Evolutionary conservation across 2,888 invertebrate genomes (phyloP), one percentile per base, ranked within the genome.

Genomic region (Tinea trinotella): DNA sequence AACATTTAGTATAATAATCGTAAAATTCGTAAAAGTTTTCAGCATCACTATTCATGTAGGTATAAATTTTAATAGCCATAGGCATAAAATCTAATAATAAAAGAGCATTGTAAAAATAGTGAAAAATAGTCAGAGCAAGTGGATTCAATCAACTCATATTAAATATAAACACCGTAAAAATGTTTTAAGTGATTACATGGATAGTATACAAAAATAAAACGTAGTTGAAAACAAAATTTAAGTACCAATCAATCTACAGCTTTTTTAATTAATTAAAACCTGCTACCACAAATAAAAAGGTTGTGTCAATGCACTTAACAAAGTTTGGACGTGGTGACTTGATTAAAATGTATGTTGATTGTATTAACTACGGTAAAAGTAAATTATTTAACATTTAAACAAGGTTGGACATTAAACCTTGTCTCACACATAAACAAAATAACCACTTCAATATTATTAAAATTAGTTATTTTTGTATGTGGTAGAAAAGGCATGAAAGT

Each of bases 251-350:
- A 19, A 46, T 46, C 46, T 10, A 46, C 18, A 19, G 46, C n/a
- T 46, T 17, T 40, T 40, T 46, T 46, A 46, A 46, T 46, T 46
- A 46, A 46, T 46, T 46, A 46, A 46, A 46, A 46, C 18, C 46
- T 17, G 46, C 46, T 46, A 46, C 46, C 46, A 17, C 12, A 46
- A 18, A 46, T 19, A 6, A 19, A 46, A 46, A 19, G 17, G 46
- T 46, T 19, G 15, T 46, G 46, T 46, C 46, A 46, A 46, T 46
- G 46, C 46, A 46, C 46, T 46, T 19, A 46, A 46, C 46, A 7
- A 10, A 19, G 19, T 46, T 46, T 46, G 46, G 46, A 19, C 46
- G 40, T 15, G 40, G 30, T 13, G 17, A 40, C 46, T 46, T 50
- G 50, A 50, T 50, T 22, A 12, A 50, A 24, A 24, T 18, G 24